Evolutionary conservation across 2,113 vertebrate genomes (phyloP), one percentile per base, ranked within the genome.

Genomic region (Syrrhaptes paradoxus): DNA sequence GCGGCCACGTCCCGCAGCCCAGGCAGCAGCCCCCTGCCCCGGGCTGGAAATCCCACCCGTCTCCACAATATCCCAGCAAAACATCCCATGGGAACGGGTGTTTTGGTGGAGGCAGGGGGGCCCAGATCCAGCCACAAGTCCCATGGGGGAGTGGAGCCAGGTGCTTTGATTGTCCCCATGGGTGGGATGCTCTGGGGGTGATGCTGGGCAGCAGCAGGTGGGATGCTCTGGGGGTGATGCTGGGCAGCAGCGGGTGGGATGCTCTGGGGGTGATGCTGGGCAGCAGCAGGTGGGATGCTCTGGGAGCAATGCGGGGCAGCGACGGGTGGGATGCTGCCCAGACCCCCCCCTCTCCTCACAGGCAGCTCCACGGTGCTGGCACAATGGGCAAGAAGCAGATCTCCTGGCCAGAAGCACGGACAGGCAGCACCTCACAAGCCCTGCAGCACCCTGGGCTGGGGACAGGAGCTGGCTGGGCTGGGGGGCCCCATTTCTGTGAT

Each of bases 381-480:
- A 32, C 20, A 20, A 36, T 13, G 11, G 55, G 55, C 38, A 71
- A 41, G 41, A 41, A 41, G 77, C 38, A 54, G n/a, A 11, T 22
- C 43, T 62, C 59, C 58, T 25, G 76, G 49, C 34, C 46, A 25
- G 57, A 6, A 66, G 49, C 43, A 6, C 0, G 0, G 34, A 24
- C 14, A 6, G 80, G 54, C 59, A 78, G 55, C 25, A 3, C 61
- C 71, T 26, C 13, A 3, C 22, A n/a, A 38, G 57, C 22, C 57
- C 26, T 5, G 2, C 57, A 58, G 71, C 71, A 70, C 55, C 38
- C 41, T 6, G 0, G 0, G 0, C 26, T 6, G 4, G 6, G 63
- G 68, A 45, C 45, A 61, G 77, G 18, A 76, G 43, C 8, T 5
- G 4, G 13, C 46, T 79, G 80, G 13, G 38, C 1, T 14, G 11